Base-by-base conservation (phyloP, 2,888 invertebrate genomes). In the Epinotia brunnichana region DNA sequence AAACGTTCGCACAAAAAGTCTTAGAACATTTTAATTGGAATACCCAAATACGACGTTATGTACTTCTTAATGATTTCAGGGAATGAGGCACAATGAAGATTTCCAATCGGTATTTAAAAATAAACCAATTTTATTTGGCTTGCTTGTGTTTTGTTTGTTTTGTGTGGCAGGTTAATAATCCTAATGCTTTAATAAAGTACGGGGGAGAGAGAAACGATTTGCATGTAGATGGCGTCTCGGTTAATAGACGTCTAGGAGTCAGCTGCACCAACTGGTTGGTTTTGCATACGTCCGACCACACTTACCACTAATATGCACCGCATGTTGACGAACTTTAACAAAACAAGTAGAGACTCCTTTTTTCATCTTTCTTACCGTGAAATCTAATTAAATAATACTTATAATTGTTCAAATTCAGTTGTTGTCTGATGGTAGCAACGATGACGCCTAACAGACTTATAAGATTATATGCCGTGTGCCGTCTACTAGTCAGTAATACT, bases 181-280 rank as follows among this genome's bases (percentile, higher is more conserved):
- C 83, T 85, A 86, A 87, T 82, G 80, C 83, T 79, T 84, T 81
- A 81, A 84, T 84, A 82, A 79, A 79, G 74, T 80, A 76, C 70
- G 75, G 67, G 74, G 74, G 73, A 73, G 76, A 76, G 75, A 79
- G 78, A 83, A 83, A 84, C 83, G 82, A 90, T 91, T 90, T 89
- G 83, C 87, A 90, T 92, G 85, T 87, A 86, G 86, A 90, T 89
- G 83, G 83, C 81, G 82, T 81, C 79, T 81, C 77, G 74, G 76
- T 83, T 90, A 89, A 89, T 89, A 87, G 83, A 81, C 76, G 80
- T 83, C 83, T 85, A 82, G 81, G 80, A 82, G 81, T 88, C 91
- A 91, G 87, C 87, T 91, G 91, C 88, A 73, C 74, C 76, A 82
- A 87, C 90, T 87, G 88, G 89, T 88, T 78, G 79, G 83, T 87